phyloP scores from a whole-genome alignment of 2,888 invertebrate genomes.

The Oxycera nigricornis region DNA sequence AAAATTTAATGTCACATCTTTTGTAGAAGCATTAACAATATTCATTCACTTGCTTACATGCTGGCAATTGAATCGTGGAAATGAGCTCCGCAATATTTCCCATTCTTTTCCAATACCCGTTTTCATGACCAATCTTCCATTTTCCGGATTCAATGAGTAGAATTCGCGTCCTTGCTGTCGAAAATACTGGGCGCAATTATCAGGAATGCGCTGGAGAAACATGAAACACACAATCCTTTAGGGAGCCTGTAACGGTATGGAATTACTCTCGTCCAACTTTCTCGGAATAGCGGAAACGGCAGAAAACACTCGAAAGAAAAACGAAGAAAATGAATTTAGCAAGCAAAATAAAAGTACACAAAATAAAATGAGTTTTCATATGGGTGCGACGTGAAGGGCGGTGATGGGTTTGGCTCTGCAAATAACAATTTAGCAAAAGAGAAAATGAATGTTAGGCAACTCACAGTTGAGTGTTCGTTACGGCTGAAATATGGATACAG shows the following conservation, averaged over 20 bases:
- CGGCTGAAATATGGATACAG: not conserved
- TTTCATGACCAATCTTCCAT: not conserved
- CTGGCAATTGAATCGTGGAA: slow-evolving; percentile 8
- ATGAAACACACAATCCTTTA: not conserved
- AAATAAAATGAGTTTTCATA: slow-evolving; percentile 25
- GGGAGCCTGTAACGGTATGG: slow-evolving; percentile 1
- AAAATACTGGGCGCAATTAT: not conserved
- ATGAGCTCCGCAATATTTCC: too few species aligned
- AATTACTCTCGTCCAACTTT: not conserved
- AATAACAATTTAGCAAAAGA: slow-evolving; percentile 21
- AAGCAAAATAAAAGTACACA: slow-evolving; percentile 16
- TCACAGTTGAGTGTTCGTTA: not conserved
- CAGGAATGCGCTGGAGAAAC: not conserved
- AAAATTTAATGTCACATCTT: slow-evolving; percentile 30
- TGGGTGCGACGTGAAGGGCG: not conserved
- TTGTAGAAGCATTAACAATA: slow-evolving; percentile 32
- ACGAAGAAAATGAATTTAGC: slow-evolving; percentile 32
- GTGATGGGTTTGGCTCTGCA: not conserved
- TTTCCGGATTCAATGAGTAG: not conserved
- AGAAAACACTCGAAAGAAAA: slow-evolving; percentile 12
- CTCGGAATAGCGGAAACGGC: not conserved
- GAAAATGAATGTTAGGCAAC: not conserved
- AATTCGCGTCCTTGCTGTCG: not conserved
- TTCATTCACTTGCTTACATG: not conserved
- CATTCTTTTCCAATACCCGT: not conserved